Base-by-base conservation (phyloP, 2,888 invertebrate genomes). In the Acronicta aceris region DNA sequence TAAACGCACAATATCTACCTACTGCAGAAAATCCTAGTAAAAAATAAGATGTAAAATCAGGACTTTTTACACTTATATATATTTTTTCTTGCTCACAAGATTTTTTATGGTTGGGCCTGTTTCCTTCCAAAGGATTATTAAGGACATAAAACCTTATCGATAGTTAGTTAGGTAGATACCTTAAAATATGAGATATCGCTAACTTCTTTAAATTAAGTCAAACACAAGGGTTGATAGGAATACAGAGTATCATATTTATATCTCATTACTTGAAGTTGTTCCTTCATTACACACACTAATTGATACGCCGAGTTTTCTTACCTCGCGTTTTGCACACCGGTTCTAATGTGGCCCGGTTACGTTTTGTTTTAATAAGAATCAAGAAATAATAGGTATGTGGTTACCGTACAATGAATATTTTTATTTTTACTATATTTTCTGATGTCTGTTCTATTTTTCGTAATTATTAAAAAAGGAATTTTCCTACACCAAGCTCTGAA, bases 231-330 rank as follows among this genome's bases (percentile, higher is more conserved):
- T 71, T 65, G 69, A 53, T 76, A 69, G 57, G 74, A 76, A 78
- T 78, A 49, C 43, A 27, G 17, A 45, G 82, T 84, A 86, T 90
- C 89, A 82, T 38, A 67, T 78, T 89, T 86, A 78, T 81, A 80
- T 84, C 89, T 87, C 89, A 90, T 90, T 90, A 90, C 74, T 60
- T 67, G 71, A 71, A 72, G 64, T 65, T 75, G 69, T 73, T 74
- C 81, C 80, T 79, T 85, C 85, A 83, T 84, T 84, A 88, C 82
- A 71, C 59, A 45, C 59, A 69, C 78, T 85, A 86, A 85, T 85
- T 85, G 83, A 81, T 76, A 70, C 69, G 59, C 33, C 61, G 67
- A 78, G 76, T 81, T 82, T 83, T 79, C 79, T 78, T 77, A 76
- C 68, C 49, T 52, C 48, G 59, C 41, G 55, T 63, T 66, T 62